Evolutionary conservation across 2,888 invertebrate species (phyloP).

Genomic region (Chouioia cunea): DNA sequence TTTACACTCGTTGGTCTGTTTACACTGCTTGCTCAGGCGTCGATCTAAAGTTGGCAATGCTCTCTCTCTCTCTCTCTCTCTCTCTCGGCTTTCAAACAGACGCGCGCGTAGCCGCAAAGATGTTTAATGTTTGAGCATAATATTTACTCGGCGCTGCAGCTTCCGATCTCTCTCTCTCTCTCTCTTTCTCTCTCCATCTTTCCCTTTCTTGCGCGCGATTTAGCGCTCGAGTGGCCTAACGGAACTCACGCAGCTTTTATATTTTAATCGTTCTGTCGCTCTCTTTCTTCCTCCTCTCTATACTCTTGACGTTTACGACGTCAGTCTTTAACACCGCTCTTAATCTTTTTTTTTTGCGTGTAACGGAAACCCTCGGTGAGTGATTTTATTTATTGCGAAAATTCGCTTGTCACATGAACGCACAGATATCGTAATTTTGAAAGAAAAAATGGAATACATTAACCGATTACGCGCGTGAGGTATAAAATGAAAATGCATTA

Average conservation of each 20-base stretch:
- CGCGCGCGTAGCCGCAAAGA: conserved; percentile 49
- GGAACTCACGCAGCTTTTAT: conserved; percentile 29
- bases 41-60: conserved; percentile 29
- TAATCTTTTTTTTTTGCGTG: background rate
- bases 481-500: conserved; percentile 40
- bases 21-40: conserved; percentile 4
- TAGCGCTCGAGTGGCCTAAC: conserved; percentile 14
- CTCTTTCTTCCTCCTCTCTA: conserved; percentile 32
- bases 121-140: conserved; percentile 64
- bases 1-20: background rate
- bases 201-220: background rate
- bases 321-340: conserved; percentile 19
- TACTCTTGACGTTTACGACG: conserved; percentile 33
- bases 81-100: conserved; percentile 9
- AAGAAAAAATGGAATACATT: background rate
- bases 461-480: conserved; percentile 21
- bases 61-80: conserved; percentile 23
- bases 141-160: conserved; percentile 57
- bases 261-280: conserved; percentile 38
- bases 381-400: no score
- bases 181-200: conserved; percentile 35
- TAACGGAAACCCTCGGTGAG: no score
- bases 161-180: conserved; percentile 52
- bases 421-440: conserved; percentile 3
- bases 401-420: no score